phyloP scores from a whole-genome alignment of 2,113 vertebrate species.

The Choloepus hoffmanni region DNA sequence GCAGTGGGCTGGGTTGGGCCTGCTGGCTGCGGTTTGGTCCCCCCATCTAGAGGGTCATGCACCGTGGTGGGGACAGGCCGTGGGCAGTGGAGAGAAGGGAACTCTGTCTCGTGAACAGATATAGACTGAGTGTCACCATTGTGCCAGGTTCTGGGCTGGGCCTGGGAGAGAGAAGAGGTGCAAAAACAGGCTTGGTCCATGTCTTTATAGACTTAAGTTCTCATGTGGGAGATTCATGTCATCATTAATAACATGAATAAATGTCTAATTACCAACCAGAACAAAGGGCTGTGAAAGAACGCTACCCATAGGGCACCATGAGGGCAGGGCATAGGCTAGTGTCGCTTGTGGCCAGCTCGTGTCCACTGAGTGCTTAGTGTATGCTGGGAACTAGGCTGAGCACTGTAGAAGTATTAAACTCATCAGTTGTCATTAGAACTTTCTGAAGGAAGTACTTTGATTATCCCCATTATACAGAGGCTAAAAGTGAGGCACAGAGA shows the following conservation, averaged over 20 bases:
- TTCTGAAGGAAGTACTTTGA: neutral
- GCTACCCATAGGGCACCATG: neutral
- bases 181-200: neutral
- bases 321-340: neutral
- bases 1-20: neutral
- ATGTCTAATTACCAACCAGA: neutral
- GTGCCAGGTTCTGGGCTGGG: neutral
- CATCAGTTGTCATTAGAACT: neutral
- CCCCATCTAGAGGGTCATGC: neutral
- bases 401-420: neutral
- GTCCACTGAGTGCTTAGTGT: neutral
- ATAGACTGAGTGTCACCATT: rapidly evolving
- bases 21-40: neutral
- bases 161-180: neutral
- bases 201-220: neutral
- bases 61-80: neutral
- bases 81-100: neutral
- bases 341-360: neutral
- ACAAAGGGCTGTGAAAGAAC: neutral
- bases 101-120: neutral
- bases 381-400: neutral
- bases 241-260: neutral
- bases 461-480: neutral
- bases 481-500: neutral
- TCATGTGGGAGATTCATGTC: neutral